Conservation (phyloP, 2,888 invertebrate genomes). For the Lepidochrysops patricia region DNA sequence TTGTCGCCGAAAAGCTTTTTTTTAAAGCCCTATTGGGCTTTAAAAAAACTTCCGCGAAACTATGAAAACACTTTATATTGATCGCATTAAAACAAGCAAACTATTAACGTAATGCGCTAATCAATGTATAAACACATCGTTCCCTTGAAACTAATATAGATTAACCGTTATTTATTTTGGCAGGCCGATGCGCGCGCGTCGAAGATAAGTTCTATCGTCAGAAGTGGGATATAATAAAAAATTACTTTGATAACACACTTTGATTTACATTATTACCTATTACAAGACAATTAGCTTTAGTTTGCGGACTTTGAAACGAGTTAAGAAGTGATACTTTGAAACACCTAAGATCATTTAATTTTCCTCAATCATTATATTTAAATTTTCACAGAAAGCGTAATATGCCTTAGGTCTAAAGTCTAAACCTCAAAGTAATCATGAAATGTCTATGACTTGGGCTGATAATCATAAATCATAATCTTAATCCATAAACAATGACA, state of each 20-base stretch:
- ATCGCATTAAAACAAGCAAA: neutral
- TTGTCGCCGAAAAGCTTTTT: neutral
- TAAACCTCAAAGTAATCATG: no score
- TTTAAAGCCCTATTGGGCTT: no score
- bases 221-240: conserved; percentile 24
- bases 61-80: neutral
- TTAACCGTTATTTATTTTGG: conserved; percentile 65
- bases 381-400: no score
- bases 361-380: no score
- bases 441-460: no score
- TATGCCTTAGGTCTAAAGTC: no score
- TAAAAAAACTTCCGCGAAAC: neutral
- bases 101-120: conserved; percentile 10
- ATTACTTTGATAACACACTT: conserved; percentile 1
- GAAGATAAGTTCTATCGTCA: conserved; percentile 62
- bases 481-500: neutral
- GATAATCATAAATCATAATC: no score
- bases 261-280: neutral
- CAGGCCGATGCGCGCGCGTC: conserved; percentile 53
- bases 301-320: neutral
- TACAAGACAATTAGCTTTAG: neutral
- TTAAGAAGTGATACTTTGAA: no score
- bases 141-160: conserved; percentile 26
- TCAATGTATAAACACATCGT: neutral
- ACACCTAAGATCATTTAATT: no score